Percentiles rank a stretch among this genome's conserved stretches.
phyloP scores from a whole-genome alignment of 1,140 invertebrate genomes.

The Yoshiicerus persimilis region DNA sequence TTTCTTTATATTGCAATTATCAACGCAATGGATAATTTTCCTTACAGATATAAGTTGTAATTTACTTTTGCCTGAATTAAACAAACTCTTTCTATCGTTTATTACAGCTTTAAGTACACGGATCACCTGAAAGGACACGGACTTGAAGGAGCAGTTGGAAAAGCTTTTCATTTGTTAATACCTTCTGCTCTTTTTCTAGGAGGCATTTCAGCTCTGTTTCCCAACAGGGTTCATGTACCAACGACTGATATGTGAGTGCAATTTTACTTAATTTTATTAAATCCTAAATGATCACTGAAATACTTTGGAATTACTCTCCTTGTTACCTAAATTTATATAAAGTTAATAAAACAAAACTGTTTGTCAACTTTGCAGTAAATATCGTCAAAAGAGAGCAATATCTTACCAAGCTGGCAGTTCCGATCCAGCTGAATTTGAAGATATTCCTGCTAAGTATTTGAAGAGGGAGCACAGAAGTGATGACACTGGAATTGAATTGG shows the following conservation, averaged over 20 bases:
- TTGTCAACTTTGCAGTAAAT: neutral
- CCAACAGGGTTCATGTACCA: conserved; percentile 41
- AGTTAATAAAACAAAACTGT: too few species aligned
- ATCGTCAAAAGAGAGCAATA: neutral
- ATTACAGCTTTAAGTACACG: neutral
- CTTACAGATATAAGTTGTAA: neutral
- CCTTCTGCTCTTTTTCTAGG: conserved; percentile 43
- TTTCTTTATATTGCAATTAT: neutral
- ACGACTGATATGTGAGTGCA: conserved; percentile 8
- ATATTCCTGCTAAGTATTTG: conserved; percentile 4
- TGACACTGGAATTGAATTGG: neutral
- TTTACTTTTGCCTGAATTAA: neutral
- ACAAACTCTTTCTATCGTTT: neutral
- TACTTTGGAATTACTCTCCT: too few species aligned
- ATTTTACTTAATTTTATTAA: neutral
- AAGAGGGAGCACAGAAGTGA: conserved; percentile 8
- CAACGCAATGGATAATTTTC: neutral
- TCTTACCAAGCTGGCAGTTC: neutral
- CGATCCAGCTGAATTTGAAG: neutral
- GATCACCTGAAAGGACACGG: conserved; percentile 2
- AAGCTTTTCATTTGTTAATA: conserved; percentile 39
- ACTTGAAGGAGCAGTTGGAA: conserved; percentile 30
- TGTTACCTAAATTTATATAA: too few species aligned
- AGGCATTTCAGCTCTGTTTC: conserved; percentile 46
- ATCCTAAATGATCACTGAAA: too few species aligned